These are phyloP conservation scores for Phylloscopus trochiloides DNA, from an alignment of 2,113 vertebrate genomes.

Conservation along the genomic window DNA sequence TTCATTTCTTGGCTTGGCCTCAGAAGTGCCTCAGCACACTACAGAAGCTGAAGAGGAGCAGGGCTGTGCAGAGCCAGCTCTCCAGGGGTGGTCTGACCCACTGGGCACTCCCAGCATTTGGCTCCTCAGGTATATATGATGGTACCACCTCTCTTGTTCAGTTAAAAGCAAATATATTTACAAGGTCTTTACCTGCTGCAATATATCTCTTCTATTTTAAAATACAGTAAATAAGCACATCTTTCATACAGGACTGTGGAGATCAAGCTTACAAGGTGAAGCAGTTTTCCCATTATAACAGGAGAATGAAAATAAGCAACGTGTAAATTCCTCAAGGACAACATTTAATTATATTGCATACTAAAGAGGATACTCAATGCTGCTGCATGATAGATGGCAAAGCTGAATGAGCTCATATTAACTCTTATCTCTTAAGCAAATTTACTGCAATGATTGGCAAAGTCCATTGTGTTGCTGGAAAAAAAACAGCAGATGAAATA, in stretches of 20 bases:
- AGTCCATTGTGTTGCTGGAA: neutral
- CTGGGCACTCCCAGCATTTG: neutral
- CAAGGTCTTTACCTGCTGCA: neutral
- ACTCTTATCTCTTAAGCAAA: neutral
- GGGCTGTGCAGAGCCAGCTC: neutral
- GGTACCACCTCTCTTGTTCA: neutral
- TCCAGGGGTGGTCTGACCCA: accelerated
- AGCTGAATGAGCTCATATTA: neutral
- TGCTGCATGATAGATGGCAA: neutral
- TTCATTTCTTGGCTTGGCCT: neutral
- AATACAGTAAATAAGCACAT: neutral
- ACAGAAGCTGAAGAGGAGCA: neutral
- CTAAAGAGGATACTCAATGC: neutral
- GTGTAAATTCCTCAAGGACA: constrained; percentile 5
- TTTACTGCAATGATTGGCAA: neutral
- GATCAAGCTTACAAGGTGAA: neutral
- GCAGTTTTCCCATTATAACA: neutral
- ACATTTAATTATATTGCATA: neutral
- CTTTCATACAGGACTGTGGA: neutral
- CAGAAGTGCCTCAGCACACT: accelerated
- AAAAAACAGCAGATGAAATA: neutral
- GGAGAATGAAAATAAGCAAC: neutral
- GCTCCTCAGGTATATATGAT: accelerated
- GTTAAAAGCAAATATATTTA: neutral
- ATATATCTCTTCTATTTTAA: neutral